Evolutionary conservation across 2,888 invertebrate species (phyloP).

Genomic region (Xanthostigma xanthostigma): DNA sequence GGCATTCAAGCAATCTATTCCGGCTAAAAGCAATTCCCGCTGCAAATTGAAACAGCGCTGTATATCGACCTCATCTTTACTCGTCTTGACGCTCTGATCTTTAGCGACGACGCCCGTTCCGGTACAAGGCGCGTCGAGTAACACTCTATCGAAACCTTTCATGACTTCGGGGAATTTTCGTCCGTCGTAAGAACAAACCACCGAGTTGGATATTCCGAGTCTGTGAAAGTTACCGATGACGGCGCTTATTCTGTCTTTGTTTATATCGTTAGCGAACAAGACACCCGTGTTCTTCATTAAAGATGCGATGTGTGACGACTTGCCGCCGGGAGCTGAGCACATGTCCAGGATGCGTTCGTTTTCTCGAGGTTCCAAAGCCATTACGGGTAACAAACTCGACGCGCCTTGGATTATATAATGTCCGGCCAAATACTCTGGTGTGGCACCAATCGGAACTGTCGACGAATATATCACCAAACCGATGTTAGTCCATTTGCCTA

Average conservation of each 20-base stretch:
- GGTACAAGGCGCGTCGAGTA: conserved; percentile 96
- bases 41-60: conserved; percentile 86
- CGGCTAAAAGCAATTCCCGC: conserved; percentile 78
- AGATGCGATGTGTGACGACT: conserved; percentile 94
- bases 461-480: conserved; percentile 93
- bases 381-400: conserved; percentile 91
- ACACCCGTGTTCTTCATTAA: conserved; percentile 97
- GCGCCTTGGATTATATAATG: conserved; percentile 96
- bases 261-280: conserved; percentile 91
- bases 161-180: conserved; percentile 69
- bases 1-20: conserved; percentile 93
- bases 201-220: conserved; percentile 85
- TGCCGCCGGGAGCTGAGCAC: conserved; percentile 97
- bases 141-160: conserved; percentile 85
- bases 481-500: conserved; percentile 98
- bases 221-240: conserved; percentile 94
- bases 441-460: conserved; percentile 93
- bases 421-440: conserved; percentile 96
- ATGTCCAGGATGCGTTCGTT: conserved; percentile 89
- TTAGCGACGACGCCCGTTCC: conserved; percentile 97
- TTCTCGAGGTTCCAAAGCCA: conserved; percentile 94
- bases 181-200: conserved; percentile 83
- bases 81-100: conserved; percentile 90
- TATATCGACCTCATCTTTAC: conserved; percentile 78
- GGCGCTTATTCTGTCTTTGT: conserved; percentile 77